phyloP scores from a whole-genome alignment of 2,797 vertebrate genomes.

The Dallia pectoralis region DNA sequence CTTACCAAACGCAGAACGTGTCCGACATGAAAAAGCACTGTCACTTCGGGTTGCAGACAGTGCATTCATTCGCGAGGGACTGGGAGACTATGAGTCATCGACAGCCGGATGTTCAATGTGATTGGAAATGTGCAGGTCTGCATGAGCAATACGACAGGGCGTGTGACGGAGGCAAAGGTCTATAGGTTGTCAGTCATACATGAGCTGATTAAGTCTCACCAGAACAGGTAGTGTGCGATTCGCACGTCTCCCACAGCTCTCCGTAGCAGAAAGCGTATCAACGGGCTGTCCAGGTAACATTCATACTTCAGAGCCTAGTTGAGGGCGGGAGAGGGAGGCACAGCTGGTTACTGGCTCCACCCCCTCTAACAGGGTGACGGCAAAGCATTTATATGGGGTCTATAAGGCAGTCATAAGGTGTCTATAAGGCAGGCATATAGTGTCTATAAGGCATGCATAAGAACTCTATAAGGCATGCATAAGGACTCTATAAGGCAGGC shows the following conservation, averaged over 20 bases:
- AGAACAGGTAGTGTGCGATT: conserved; percentile 94
- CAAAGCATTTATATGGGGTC: no score
- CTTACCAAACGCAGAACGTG: neutral
- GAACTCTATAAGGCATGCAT: no score
- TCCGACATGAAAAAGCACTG: neutral
- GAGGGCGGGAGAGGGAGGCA: neutral
- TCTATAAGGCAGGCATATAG: no score
- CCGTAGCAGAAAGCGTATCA: conserved; percentile 92
- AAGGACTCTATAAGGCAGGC: no score
- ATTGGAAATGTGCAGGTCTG: neutral
- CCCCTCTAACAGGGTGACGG: neutral
- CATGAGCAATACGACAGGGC: neutral
- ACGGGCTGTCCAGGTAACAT: conserved; percentile 94
- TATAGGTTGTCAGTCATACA: no score
- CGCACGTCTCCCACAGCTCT: conserved; percentile 87
- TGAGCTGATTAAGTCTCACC: conserved; percentile 71
- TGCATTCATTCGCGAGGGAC: neutral
- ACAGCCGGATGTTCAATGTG: neutral
- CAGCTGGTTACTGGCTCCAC: neutral
- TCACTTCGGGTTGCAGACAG: neutral
- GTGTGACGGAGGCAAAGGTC: no score
- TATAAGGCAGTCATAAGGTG: no score
- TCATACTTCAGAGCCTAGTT: conserved; percentile 92
- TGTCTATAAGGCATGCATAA: neutral
- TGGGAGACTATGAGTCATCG: neutral